Evolutionary conservation across 2,113 vertebrate genomes (phyloP), one percentile per base, ranked within the genome.

Genomic region (Perccottus glenii): DNA sequence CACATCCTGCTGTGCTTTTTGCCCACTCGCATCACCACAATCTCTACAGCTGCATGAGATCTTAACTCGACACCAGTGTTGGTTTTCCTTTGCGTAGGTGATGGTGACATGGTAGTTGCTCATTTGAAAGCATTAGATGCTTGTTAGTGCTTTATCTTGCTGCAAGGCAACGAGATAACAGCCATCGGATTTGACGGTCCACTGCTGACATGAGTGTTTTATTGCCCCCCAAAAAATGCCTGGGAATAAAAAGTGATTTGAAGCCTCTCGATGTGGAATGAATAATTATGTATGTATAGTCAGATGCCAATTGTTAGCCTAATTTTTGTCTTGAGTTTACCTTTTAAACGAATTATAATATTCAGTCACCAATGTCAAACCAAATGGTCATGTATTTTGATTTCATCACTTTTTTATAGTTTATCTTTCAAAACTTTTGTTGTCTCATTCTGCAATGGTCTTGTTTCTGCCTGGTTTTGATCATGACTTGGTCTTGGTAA

Each of bases 261-360:
- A 79, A 75, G 55, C 70, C 64, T 78, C 48, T 33, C 15, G 53
- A 73, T 45, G 70, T 48, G 50, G 71, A 84, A 81, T 75, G 75
- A 70, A 64, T 84, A 75, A 27, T 1, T 27, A 27, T 27, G 19
- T 27, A 27, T 27, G 19, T 27, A 27, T 27, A 27, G 19, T 27
- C 19, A 27, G 1, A 27, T 27, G 19, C 19, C 19, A 27, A 27
- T 27, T 27, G 19, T 27, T 27, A 27, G 19, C 19, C 19, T 27
- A 3, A 2, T 27, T 27, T 27, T 27, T 27, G 19, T 27, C 19
- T 27, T 27, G 19, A 27, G 19, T 1, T 27, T 27, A 27, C 19
- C 19, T 27, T 27, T 27, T 27, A 27, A 27, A 27, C 19, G 3
- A 27, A 27, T 27, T 27, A 27, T 1, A 27, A 27, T 27, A 27